Evolutionary conservation across 2,888 invertebrate genomes (phyloP).

Genomic region (Clitarchus hookeri): DNA sequence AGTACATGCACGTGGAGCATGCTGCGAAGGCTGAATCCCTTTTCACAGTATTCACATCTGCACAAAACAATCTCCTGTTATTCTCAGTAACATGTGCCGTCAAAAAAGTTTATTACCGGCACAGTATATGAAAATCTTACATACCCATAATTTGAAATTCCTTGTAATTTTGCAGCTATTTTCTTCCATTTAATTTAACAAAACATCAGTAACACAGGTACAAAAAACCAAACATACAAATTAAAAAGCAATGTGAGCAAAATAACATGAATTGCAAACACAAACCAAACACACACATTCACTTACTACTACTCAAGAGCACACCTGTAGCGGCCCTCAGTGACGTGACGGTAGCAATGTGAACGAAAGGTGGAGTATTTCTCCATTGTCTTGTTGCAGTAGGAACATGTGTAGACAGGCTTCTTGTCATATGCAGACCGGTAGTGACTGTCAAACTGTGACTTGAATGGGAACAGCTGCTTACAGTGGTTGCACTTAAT

Average conservation of each 20-base stretch:
- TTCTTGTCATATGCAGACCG: conserved; percentile 51
- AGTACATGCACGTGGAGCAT: conserved; percentile 60
- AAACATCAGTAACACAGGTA: too few species aligned
- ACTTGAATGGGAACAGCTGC: conserved; percentile 57
- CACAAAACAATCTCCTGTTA: neutral
- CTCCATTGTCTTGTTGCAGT: conserved; percentile 60
- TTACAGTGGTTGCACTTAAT: conserved; percentile 62
- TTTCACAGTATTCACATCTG: conserved; percentile 62
- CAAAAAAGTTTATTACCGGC: too few species aligned
- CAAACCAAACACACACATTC: too few species aligned
- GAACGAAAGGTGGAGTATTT: conserved; percentile 60
- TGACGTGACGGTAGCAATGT: conserved; percentile 63
- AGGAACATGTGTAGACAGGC: conserved; percentile 63
- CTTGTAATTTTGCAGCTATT: too few species aligned
- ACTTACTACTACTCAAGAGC: neutral
- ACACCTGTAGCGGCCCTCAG: conserved; percentile 61
- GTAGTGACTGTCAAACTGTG: conserved; percentile 62
- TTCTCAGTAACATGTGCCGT: too few species aligned
- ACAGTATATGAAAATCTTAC: too few species aligned
- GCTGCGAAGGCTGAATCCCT: conserved; percentile 60
- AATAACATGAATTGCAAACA: too few species aligned
- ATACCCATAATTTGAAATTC: too few species aligned
- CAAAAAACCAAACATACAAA: too few species aligned
- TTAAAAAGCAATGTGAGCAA: too few species aligned
- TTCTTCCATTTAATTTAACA: too few species aligned